These are phyloP conservation scores for Notocelia uddmanniana DNA, from an alignment of 2,888 invertebrate species.

Conservation along the genomic window DNA sequence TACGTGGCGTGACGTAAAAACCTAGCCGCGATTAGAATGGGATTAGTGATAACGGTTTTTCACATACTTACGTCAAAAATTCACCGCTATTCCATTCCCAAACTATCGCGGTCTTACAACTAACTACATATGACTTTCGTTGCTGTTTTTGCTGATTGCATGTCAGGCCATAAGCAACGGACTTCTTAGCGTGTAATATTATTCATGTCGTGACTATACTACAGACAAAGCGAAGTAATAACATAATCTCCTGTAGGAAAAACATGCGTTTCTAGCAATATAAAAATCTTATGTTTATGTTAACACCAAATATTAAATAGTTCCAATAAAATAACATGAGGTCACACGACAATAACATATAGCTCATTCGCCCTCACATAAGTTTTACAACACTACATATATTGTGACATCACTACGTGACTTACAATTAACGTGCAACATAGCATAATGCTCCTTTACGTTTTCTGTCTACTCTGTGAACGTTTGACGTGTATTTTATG, in stretches of 20 bases:
- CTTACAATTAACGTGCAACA: conserved; percentile 31
- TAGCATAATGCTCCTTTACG: not conserved
- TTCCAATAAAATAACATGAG: not conserved
- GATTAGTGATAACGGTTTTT: too few species aligned
- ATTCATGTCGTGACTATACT: too few species aligned
- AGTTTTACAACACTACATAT: conserved; percentile 23
- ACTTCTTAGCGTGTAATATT: too few species aligned
- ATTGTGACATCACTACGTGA: conserved; percentile 26
- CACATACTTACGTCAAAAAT: too few species aligned
- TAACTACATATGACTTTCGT: too few species aligned
- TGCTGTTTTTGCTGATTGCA: not conserved
- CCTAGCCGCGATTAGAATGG: too few species aligned
- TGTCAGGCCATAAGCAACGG: too few species aligned
- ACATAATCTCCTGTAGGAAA: too few species aligned
- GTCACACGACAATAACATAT: conserved; percentile 18
- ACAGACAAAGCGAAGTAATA: too few species aligned
- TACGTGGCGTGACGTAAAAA: too few species aligned
- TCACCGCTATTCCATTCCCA: too few species aligned
- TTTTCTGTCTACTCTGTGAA: conserved; percentile 18
- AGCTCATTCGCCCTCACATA: conserved; percentile 5
- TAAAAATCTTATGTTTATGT: not conserved
- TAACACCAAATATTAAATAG: not conserved
- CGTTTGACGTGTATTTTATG: conserved; percentile 24
- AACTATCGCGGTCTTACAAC: too few species aligned
- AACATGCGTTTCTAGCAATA: not conserved